Conservation (phyloP, 2,113 vertebrate species). For the Strix aluco region DNA sequence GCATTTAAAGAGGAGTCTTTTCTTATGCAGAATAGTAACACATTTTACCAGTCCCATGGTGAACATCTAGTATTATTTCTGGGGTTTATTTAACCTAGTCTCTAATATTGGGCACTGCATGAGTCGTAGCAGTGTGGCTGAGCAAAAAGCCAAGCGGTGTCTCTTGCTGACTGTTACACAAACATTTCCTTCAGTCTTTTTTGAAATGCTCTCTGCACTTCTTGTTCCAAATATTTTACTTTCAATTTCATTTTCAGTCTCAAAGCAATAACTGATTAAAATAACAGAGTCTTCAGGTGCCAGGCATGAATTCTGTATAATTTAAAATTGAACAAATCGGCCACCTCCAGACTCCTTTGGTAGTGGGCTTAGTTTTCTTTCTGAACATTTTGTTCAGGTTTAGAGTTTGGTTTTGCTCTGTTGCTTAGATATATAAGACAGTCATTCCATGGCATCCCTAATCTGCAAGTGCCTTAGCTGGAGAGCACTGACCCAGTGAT, state of each 20-base stretch:
- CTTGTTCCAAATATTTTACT: background rate
- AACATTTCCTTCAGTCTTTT: background rate
- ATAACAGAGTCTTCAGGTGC: background rate
- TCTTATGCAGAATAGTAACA: conserved; percentile 8
- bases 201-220: background rate
- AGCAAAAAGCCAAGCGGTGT: background rate
- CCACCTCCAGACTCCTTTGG: background rate
- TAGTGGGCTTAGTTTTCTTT: background rate
- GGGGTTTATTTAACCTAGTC: conserved; percentile 1
- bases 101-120: background rate
- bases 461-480: background rate
- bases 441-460: background rate
- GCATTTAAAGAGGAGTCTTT: conserved; percentile 18
- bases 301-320: background rate
- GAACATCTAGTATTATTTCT: background rate
- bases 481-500: background rate
- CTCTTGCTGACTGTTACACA: background rate
- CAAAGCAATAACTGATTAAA: background rate
- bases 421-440: background rate
- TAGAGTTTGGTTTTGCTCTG: background rate
- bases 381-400: background rate
- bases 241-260: background rate
- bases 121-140: background rate
- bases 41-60: background rate
- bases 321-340: background rate